Evolutionary conservation across 2,797 vertebrate species (phyloP), one percentile per base, ranked within the genome.

Genomic region (Malurus leucopterus): DNA sequence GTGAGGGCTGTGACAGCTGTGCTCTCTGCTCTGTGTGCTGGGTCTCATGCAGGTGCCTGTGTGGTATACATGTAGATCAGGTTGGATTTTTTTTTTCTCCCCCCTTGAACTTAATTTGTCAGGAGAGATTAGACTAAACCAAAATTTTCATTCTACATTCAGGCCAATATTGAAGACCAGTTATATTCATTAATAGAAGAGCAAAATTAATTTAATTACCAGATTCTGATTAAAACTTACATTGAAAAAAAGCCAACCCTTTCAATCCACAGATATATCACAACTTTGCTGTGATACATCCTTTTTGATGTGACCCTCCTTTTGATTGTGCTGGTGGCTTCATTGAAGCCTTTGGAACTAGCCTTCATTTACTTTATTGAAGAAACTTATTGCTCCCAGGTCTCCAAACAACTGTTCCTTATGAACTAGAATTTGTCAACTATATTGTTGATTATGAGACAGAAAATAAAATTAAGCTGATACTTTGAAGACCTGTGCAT

Each of bases 381-480:
- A 87, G 51, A 85, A 85, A 74, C 59, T 55, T 51, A 34, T 38
- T 93, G 27, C 26, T 80, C 11, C 26, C 36, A 40, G 49, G 21
- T 53, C 51, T 79, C 36, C 69, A 82, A 80, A 76, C 49, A 73
- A 36, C 21, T 46, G 7, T 57, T 84, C 54, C 20, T 57, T 69
- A 22, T 2, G 17, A 68, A 38, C n/a, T 86, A 49, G 46, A 84
- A 40, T 32, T 59, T 32, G 23, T 2, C 19, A 68, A 49, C 51
- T 82, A 51, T 58, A 44, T 49, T 58, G 64, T 34, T 65, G 22
- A 49, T 84, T 73, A 36, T 64, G 58, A 88, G 58, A 82, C 57
- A 83, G 41, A 75, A 87, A 79, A 64, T 50, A 65, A 93, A 93
- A 91, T 93, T 89, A 88, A 93, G 74, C 85, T 93, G 77, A 58